phyloP scores from a whole-genome alignment of 2,888 invertebrate genomes.

The Drosophila falleni region DNA sequence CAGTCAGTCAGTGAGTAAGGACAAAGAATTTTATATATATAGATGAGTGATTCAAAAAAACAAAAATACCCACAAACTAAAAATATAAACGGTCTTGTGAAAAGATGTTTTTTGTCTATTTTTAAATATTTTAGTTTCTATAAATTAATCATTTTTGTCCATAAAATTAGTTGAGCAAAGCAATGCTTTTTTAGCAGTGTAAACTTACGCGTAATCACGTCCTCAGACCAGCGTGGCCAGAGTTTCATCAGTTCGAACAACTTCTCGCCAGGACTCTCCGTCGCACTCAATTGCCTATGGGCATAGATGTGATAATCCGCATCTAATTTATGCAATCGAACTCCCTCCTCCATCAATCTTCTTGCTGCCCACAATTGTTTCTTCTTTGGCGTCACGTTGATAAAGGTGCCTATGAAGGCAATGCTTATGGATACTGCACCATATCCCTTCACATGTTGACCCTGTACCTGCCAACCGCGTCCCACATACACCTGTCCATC shows the following conservation, averaged over 20 bases:
- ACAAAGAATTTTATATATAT: no score
- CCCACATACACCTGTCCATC: constrained; percentile 87
- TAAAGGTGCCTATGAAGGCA: constrained; percentile 91
- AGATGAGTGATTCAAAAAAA: no score
- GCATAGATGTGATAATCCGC: constrained; percentile 89
- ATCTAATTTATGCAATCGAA: constrained; percentile 87
- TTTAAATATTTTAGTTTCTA: background rate
- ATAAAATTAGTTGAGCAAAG: no score
- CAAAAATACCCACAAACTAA: no score
- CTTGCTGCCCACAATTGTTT: constrained; percentile 88
- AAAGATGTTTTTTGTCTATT: no score
- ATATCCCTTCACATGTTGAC: constrained; percentile 89
- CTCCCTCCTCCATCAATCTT: constrained; percentile 88
- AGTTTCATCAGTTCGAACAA: constrained; percentile 88
- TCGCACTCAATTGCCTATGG: constrained; percentile 88
- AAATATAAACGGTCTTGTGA: no score
- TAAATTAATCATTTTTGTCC: background rate
- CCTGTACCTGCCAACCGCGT: constrained; percentile 87
- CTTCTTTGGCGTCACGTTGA: constrained; percentile 77
- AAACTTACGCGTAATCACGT: constrained; percentile 55
- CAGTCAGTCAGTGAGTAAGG: no score
- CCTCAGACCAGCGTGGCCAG: constrained; percentile 88
- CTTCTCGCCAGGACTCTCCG: constrained; percentile 89
- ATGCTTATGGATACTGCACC: constrained; percentile 90
- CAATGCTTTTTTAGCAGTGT: background rate